A percentile compares a stretch with the other conserved stretches of the same genome.
Evolutionary conservation across 2,113 vertebrate species (phyloP).

Genomic region (Symphodus melops): DNA sequence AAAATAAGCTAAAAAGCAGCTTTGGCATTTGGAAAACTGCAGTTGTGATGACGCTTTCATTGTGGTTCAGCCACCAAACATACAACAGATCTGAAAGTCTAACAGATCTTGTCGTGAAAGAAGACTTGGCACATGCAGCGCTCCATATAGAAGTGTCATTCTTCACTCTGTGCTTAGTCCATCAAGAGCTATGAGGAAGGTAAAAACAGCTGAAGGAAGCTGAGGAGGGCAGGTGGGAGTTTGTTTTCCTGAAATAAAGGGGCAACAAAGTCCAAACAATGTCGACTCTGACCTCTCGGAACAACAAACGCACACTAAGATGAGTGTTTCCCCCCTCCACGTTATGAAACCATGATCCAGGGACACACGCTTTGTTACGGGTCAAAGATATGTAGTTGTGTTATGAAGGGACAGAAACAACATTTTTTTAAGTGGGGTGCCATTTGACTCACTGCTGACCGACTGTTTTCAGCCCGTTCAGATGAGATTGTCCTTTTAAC

Average conservation of each 20-base stretch:
- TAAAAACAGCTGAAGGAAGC: conserved; percentile 45
- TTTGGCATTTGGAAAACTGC: not conserved
- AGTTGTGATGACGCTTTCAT: not conserved
- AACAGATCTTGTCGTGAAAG: conserved; percentile 3
- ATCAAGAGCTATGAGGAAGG: conserved; percentile 26
- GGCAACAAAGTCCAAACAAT: not conserved
- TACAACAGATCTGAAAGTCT: not conserved
- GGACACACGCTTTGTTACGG: no score
- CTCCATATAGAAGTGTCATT: conserved; percentile 45
- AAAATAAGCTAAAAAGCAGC: conserved; percentile 8
- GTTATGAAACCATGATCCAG: not conserved
- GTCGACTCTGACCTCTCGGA: not conserved
- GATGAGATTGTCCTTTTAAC: no score
- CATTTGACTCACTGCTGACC: no score
- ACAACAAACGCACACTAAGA: conserved; percentile 11
- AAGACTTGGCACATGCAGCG: conserved; percentile 15
- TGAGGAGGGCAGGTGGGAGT: conserved; percentile 60
- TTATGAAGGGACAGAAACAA: no score
- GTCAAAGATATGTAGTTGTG: no score
- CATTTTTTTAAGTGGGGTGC: no score
- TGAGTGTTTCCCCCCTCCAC: not conserved
- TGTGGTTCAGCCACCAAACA: not conserved
- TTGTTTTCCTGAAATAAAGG: conserved; percentile 27
- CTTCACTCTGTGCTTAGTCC: conserved; percentile 56
- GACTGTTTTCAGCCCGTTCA: no score